Base-by-base conservation (phyloP, 2,888 invertebrate genomes). In the Dexiosoma caninum region DNA sequence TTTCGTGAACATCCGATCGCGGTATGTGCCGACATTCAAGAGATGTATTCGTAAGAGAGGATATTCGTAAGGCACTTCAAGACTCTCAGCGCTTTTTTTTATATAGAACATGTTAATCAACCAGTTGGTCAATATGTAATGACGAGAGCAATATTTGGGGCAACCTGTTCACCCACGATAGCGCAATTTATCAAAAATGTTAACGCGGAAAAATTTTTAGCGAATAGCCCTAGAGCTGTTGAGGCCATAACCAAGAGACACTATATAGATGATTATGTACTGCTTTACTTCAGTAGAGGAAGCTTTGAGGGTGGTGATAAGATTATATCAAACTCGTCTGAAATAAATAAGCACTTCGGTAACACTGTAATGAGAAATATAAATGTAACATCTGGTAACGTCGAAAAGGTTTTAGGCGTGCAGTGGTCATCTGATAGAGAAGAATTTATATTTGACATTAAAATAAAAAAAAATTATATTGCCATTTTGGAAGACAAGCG, bases 31-130 rank as follows among this genome's bases (percentile, higher is more conserved):
- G 88, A 89, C 55, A 86, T 88, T 0, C 82, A 75, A 6, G 86
- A 89, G 55, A 88, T 89, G 87, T 88, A 87, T 53, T 75, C 85
- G 4, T 87, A 85, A 40, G 74, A 88, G 0, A 82, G 82, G 9
- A 85, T n/a, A n/a, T 88, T 4, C 23, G 60, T 0, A 57, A 75
- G n/a, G 82, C 83, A 12, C 87, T 88, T 67, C 85, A 85, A 44
- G 57, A 83, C 42, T 64, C 84, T 0, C 85, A 86, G 71, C 37
- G 85, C 12, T 85, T 85, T 80, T n/a, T 35, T 87, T 12, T 88
- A 85, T 2, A 46, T 64, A 19, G 57, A 69, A 9, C 16, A 59
- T 6, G 7, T 2, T 3, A 27, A 4, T n/a, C n/a, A 64, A 9
- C 64, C 53, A 1, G 14, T 66, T 5, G 42, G 57, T 2, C 32